These are phyloP conservation scores for Hydrolagus colliei DNA, from an alignment of 2,797 vertebrate species.

Conservation along the genomic window DNA sequence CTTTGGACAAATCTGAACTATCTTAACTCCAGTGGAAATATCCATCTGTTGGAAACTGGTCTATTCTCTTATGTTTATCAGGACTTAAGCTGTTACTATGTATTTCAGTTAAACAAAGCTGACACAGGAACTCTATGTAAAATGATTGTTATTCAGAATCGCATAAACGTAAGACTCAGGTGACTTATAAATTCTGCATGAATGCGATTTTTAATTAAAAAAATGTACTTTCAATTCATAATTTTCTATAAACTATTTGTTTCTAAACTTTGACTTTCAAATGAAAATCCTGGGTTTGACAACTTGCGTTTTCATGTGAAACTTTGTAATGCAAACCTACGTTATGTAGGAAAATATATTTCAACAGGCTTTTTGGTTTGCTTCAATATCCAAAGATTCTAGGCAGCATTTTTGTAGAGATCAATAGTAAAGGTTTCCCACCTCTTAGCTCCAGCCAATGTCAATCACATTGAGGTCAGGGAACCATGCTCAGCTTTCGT, in stretches of 20 bases:
- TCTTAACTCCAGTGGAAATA: neutral
- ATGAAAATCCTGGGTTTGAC: neutral
- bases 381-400: constrained; percentile 23
- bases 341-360: neutral
- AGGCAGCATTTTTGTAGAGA: neutral
- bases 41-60: neutral
- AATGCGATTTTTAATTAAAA: neutral
- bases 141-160: too few species aligned
- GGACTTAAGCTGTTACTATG: neutral
- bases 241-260: neutral
- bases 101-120: neutral
- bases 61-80: constrained; percentile 5
- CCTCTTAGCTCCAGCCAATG: neutral
- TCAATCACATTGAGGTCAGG: neutral
- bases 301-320: neutral
- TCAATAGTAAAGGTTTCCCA: neutral
- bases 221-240: constrained; percentile 2
- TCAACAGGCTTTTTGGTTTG: neutral
- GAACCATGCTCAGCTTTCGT: neutral
- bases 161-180: constrained; percentile 7
- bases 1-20: neutral
- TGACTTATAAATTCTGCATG: neutral
- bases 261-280: neutral
- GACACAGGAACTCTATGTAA: neutral
- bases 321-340: neutral